These are phyloP conservation scores for Pterois miles DNA, from an alignment of 2,797 vertebrate genomes.

Conservation along the genomic window DNA sequence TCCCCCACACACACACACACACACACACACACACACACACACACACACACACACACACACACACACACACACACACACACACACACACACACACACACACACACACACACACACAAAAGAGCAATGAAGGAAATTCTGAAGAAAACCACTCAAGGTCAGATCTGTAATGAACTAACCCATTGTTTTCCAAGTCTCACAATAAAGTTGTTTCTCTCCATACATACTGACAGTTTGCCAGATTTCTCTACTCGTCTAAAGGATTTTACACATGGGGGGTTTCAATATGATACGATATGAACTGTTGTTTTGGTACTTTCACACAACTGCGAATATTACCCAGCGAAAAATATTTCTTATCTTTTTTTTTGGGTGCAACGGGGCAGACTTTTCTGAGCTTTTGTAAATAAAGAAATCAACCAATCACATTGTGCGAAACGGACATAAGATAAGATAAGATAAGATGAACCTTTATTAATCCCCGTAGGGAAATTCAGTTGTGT, in stretches of 20 bases:
- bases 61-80: background rate
- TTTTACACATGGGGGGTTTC: too few species aligned
- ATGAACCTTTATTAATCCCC: too few species aligned
- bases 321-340: too few species aligned
- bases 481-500: too few species aligned
- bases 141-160: background rate
- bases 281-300: too few species aligned
- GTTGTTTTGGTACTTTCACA: too few species aligned
- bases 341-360: too few species aligned
- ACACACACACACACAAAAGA: background rate
- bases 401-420: too few species aligned
- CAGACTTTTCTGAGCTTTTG: too few species aligned
- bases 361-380: too few species aligned
- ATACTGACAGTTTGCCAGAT: background rate
- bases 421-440: too few species aligned
- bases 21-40: background rate
- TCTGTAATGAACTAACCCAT: background rate
- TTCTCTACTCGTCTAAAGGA: background rate
- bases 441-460: too few species aligned
- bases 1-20: background rate
- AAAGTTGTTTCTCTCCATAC: background rate
- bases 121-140: background rate
- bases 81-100: background rate
- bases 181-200: background rate
- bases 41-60: background rate